Evolutionary conservation across 2,797 vertebrate species (phyloP), one percentile per base, ranked within the genome.

Genomic region (Hoplostethus mediterraneus): DNA sequence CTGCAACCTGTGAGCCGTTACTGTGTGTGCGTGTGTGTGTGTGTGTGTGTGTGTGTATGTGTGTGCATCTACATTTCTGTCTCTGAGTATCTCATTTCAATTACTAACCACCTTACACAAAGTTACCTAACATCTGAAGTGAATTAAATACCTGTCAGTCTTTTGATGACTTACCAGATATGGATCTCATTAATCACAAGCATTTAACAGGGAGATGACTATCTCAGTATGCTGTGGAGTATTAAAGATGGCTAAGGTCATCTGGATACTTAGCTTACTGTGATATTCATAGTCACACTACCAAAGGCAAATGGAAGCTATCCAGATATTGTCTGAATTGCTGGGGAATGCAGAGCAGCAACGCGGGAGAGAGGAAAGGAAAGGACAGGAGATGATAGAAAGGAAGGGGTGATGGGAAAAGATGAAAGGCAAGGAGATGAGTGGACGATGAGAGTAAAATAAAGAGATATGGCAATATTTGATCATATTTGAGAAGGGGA

Each of bases 251-350:
- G 30, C 62, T 67, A 3, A 75, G 74, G 79, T 82, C 81, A 63
- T 42, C 45, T 13, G 42, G 69, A 66, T 47, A 45, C 61, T 65
- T 31, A 9, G 68, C 52, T 45, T 10, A 8, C 21, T 78, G 36
- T 47, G 42, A 10, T 63, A 58, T 71, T 82, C 79, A 85, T 58
- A 80, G 69, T 58, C 40, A 38, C 31, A 47, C 47, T 68, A 61
- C 60, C 76, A 73, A 67, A 63, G 77, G 47, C 63, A 77, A 79
- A 70, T 40, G 36, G 64, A 71, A 51, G 25, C 65, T 60, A 75
- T 48, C 75, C 17, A 79, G 66, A 82, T 76, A 64, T 66, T 49
- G 25, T 73, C 38, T 38, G 49, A 25, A 33, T n/a, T 52, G 33
- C 47, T 36, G 53, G 2, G 36, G 48, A 14, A 25, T 48, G 47